These are phyloP conservation scores for Ernsta delagoae DNA, from an alignment of 2,888 invertebrate species.

Conservation along the genomic window DNA sequence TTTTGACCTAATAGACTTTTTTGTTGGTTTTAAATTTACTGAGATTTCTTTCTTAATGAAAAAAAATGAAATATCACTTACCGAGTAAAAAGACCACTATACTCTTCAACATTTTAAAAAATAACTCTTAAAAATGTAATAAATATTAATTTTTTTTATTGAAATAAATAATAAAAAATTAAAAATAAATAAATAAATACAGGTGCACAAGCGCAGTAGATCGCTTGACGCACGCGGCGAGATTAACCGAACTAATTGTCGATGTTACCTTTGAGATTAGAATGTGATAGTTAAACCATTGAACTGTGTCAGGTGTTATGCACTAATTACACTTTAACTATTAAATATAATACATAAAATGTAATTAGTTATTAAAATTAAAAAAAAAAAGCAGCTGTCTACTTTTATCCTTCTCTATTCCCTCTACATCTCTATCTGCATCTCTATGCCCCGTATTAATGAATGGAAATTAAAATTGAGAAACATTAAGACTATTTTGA, in stretches of 20 bases:
- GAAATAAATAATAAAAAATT: slow-evolving; percentile 48
- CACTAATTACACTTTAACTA: neutral
- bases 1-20: no score
- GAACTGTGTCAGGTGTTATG: slow-evolving; percentile 15
- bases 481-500: no score
- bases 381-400: no score
- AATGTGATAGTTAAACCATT: slow-evolving; percentile 52
- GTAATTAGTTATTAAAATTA: no score
- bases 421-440: no score
- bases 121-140: slow-evolving; percentile 35
- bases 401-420: no score
- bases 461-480: no score
- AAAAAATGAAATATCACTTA: slow-evolving; percentile 45
- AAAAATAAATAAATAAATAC: slow-evolving; percentile 44
- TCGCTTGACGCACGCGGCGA: slow-evolving; percentile 52
- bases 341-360: no score
- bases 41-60: neutral
- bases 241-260: slow-evolving; percentile 58
- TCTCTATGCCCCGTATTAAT: no score
- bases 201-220: slow-evolving; percentile 46
- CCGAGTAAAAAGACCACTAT: slow-evolving; percentile 57
- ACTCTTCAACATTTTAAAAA: slow-evolving; percentile 58
- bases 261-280: slow-evolving; percentile 61
- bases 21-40: no score
- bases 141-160: no score